These are phyloP conservation scores for Hydrophis major DNA, from an alignment of 2,797 vertebrate species.

Conservation along the genomic window DNA sequence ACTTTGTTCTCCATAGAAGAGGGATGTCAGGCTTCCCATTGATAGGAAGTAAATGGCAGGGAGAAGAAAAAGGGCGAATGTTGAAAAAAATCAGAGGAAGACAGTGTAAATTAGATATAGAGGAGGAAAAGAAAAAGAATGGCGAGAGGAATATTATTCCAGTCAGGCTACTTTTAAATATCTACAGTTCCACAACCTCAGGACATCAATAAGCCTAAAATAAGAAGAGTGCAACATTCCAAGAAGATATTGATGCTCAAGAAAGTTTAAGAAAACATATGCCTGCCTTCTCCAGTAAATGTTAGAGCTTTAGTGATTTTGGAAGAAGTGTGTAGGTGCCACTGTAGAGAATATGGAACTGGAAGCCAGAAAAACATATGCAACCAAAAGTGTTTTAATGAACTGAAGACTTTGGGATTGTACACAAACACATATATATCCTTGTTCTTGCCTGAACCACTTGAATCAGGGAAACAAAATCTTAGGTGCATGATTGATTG, in stretches of 20 bases:
- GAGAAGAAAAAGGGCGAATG: background rate
- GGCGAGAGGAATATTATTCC: slow-evolving; percentile 8
- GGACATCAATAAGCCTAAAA: background rate
- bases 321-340: background rate
- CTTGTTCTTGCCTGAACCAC: background rate
- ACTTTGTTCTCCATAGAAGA: slow-evolving; percentile 94
- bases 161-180: background rate
- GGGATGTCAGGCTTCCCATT: slow-evolving; percentile 83
- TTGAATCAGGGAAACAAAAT: background rate
- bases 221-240: background rate
- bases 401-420: background rate
- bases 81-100: background rate
- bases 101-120: background rate
- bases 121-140: slow-evolving; percentile 21
- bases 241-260: background rate
- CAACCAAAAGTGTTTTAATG: background rate
- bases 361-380: background rate
- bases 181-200: background rate
- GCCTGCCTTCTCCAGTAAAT: background rate
- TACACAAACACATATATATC: background rate
- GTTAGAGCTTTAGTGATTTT: background rate
- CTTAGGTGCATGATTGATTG: background rate
- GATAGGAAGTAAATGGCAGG: background rate
- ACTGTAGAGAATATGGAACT: background rate
- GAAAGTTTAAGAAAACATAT: background rate